Evolutionary conservation across 2,888 invertebrate genomes (phyloP).

Genomic region (Lingula anatina): DNA sequence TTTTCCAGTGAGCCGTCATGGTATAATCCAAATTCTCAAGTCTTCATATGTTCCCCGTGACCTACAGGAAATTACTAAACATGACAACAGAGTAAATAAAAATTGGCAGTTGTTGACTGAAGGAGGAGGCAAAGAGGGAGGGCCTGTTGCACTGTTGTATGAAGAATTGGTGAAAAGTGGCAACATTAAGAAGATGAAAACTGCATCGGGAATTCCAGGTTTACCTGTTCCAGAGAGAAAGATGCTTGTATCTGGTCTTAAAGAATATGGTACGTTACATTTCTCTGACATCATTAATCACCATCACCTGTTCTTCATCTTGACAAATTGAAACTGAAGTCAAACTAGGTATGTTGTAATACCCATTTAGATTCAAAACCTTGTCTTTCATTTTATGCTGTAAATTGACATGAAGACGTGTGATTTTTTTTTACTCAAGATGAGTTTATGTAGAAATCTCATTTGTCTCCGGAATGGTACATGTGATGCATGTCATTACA

Average conservation of each 20-base stretch:
- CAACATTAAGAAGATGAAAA: slow-evolving; percentile 15
- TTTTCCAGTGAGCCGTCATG: slow-evolving; percentile 71
- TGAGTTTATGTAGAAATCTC: too few species aligned
- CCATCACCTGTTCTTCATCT: too few species aligned
- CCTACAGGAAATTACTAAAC: slow-evolving; percentile 22
- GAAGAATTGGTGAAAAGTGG: slow-evolving; percentile 9
- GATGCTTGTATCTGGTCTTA: not conserved
- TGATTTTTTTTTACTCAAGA: too few species aligned
- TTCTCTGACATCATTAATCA: too few species aligned
- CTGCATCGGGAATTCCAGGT: slow-evolving; percentile 20
- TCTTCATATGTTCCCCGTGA: slow-evolving; percentile 10
- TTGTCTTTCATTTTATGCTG: too few species aligned
- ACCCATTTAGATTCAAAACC: too few species aligned
- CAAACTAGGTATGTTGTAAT: too few species aligned
- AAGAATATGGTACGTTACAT: too few species aligned
- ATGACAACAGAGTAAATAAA: slow-evolving; percentile 27
- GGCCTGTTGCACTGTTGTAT: not conserved
- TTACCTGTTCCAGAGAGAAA: slow-evolving; percentile 14
- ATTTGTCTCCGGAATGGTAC: too few species aligned
- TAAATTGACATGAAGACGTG: too few species aligned
- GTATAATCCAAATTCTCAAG: slow-evolving; percentile 37
- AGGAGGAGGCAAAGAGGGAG: not conserved
- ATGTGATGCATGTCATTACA: too few species aligned
- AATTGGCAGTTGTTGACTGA: slow-evolving; percentile 19
- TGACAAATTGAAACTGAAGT: too few species aligned